Conservation (phyloP, 2,888 invertebrate genomes). For the Melieria omissa region DNA sequence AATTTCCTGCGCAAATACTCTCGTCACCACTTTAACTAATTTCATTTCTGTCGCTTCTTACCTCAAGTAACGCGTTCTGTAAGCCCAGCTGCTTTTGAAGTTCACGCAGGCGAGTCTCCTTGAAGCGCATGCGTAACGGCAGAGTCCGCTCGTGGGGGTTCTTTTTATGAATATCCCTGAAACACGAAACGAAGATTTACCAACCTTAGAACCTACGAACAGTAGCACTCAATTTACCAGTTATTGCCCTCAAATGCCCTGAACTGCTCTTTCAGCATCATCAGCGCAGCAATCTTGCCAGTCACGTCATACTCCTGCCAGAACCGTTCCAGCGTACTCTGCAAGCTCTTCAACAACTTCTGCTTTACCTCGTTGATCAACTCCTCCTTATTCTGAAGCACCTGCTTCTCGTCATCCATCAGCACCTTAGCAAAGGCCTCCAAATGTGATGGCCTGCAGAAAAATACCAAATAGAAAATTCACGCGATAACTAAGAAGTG, state of each 20-base stretch:
- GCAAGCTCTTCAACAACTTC: slow-evolving; percentile 44
- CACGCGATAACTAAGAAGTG: not conserved
- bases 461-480: not conserved
- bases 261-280: slow-evolving; percentile 51
- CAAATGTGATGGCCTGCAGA: slow-evolving; percentile 41
- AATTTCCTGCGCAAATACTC: not conserved
- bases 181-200: not conserved
- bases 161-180: slow-evolving; percentile 50
- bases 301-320: slow-evolving; percentile 48
- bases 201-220: too few relatives aligned
- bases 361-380: slow-evolving; percentile 43
- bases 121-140: slow-evolving; percentile 48
- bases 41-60: not conserved
- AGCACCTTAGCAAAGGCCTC: slow-evolving; percentile 47
- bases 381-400: slow-evolving; percentile 42
- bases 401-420: slow-evolving; percentile 43
- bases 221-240: slow-evolving; percentile 45
- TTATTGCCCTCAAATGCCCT: slow-evolving; percentile 43
- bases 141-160: slow-evolving; percentile 48
- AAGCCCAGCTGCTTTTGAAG: slow-evolving; percentile 48
- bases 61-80: slow-evolving; percentile 48
- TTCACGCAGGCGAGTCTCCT: slow-evolving; percentile 46
- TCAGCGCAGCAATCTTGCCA: slow-evolving; percentile 46
- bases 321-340: slow-evolving; percentile 43
- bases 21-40: not conserved